Base-by-base conservation (phyloP, 2,888 invertebrate species). In the Neoascia interrupta region DNA sequence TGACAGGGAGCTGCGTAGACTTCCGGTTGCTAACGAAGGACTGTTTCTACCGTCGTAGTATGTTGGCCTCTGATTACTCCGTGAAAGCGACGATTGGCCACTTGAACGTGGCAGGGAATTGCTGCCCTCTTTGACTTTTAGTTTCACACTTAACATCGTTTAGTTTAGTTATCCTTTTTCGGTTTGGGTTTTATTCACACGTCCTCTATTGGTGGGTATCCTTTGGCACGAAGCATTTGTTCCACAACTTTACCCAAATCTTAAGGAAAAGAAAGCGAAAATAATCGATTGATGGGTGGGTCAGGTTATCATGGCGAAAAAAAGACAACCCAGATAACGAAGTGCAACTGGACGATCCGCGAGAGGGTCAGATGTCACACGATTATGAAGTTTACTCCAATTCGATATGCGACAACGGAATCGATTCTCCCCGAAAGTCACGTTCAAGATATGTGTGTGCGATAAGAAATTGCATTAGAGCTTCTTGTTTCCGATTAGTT, bases 91-190 rank as follows among this genome's bases (percentile, higher is more conserved):
- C 10, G 79, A 75, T 11, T 82, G 83, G 64, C 85, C 85, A 41
- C 82, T 83, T 66, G 84, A 85, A 36, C 88, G 86, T 36, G 89
- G 88, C 81, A 88, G 82, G 15, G 87, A 87, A 54, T 88, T 87
- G 82, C 85, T 85, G 73, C 87, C 89, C 81, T 89, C 89, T 82
- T 88, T 89, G 69, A 89, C 87, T 89, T 89, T 89, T 76, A 89
- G 84, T 85, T 89, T 89, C 58, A 89, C 86, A 85, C 86, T 89
- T 82, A 89, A 89, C 89, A 89, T 89, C 39, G 41, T 72, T 72
- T 41, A 45, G 51, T 51, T 69, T 6, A 2, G 18, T 51, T 43
- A 5, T 36, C 15, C 8, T 3, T 41, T n/a, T 31, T 26, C 15
- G 28, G 31, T 49, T 49, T 56, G 45, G 56, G 63, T 66, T 54